Evolutionary conservation across 2,797 vertebrate species (phyloP).

Genomic region (Pterois miles): DNA sequence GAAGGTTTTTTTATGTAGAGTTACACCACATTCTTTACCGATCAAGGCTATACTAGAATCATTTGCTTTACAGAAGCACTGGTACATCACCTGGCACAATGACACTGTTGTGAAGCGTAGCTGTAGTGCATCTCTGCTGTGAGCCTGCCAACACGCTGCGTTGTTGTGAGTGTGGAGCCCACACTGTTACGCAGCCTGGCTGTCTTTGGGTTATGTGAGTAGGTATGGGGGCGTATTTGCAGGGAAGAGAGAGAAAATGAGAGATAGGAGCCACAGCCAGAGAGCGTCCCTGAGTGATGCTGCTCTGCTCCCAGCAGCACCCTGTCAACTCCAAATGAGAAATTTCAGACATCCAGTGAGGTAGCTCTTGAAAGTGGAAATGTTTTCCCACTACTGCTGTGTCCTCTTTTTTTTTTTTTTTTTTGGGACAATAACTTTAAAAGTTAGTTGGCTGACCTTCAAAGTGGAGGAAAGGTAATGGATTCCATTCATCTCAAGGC

Average conservation of each 20-base stretch:
- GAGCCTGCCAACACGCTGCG: conserved; percentile 66
- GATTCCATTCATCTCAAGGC: conserved; percentile 72
- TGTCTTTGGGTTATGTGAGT: conserved; percentile 68
- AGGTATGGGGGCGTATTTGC: conserved; percentile 70
- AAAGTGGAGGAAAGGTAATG: conserved; percentile 72
- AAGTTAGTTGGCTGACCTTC: conserved; percentile 83
- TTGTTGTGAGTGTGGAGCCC: conserved; percentile 65
- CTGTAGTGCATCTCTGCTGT: conserved; percentile 59
- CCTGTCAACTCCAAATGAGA: conserved; percentile 84
- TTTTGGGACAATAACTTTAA: conserved; percentile 76
- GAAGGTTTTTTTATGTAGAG: not conserved
- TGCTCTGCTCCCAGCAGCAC: conserved; percentile 69
- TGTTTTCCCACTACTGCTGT: conserved; percentile 73
- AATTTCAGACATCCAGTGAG: conserved; percentile 78
- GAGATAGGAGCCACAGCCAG: conserved; percentile 70
- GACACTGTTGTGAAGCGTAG: conserved; percentile 34
- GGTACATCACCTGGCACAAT: conserved; percentile 58
- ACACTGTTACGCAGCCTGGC: conserved; percentile 59
- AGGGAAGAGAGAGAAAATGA: conserved; percentile 69
- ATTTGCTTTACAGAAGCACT: conserved; percentile 29
- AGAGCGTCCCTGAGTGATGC: conserved; percentile 77
- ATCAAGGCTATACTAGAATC: conserved; percentile 11
- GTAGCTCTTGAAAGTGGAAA: conserved; percentile 75
- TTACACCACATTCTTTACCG: not conserved
- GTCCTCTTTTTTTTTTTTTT: conserved; percentile 34